A percentile compares a stretch with the other conserved stretches of the same genome.
Evolutionary conservation across 2,113 vertebrate genomes (phyloP).

Genomic region (Nothobranchius kuhntae): DNA sequence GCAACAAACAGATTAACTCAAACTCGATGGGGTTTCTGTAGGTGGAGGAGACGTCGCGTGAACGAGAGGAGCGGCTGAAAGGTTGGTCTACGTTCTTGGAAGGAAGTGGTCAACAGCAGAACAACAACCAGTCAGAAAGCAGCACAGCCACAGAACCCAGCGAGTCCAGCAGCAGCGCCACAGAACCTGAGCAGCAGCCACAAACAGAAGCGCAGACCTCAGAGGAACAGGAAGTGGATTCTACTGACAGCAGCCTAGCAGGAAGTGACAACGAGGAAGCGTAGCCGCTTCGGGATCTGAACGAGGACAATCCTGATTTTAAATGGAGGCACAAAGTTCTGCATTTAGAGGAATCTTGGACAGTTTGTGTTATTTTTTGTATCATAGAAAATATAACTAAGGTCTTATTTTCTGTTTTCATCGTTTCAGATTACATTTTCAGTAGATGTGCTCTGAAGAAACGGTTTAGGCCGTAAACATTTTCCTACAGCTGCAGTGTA

Average conservation of each 20-base stretch:
- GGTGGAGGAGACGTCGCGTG: constrained; percentile 94
- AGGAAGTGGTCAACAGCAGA: constrained; percentile 49
- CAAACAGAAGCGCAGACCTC: constrained; percentile 20
- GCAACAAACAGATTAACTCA: background rate
- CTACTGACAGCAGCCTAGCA: constrained; percentile 90
- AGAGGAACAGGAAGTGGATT: constrained; percentile 71
- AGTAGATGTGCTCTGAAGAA: background rate
- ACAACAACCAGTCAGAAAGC: constrained; percentile 28
- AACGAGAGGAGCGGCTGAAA: constrained; percentile 93
- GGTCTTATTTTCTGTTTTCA: constrained; percentile 28
- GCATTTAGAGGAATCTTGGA: background rate
- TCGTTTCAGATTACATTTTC: constrained; percentile 26
- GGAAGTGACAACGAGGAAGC: constrained; percentile 87
- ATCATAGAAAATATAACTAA: constrained; percentile 55
- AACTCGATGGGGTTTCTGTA: constrained; percentile 43
- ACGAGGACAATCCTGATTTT: constrained; percentile 11
- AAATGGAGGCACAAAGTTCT: constrained; percentile 14
- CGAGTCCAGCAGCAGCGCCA: constrained; percentile 22
- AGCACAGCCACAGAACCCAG: constrained; percentile 48
- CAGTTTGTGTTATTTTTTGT: constrained; percentile 34
- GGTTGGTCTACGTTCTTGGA: constrained; percentile 88
- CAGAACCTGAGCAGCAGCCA: constrained; percentile 16
- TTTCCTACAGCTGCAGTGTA: background rate
- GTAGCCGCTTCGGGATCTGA: constrained; percentile 39
- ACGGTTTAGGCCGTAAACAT: background rate